These are phyloP conservation scores for Penaeus chinensis DNA, from an alignment of 1,140 invertebrate genomes.

Conservation along the genomic window DNA sequence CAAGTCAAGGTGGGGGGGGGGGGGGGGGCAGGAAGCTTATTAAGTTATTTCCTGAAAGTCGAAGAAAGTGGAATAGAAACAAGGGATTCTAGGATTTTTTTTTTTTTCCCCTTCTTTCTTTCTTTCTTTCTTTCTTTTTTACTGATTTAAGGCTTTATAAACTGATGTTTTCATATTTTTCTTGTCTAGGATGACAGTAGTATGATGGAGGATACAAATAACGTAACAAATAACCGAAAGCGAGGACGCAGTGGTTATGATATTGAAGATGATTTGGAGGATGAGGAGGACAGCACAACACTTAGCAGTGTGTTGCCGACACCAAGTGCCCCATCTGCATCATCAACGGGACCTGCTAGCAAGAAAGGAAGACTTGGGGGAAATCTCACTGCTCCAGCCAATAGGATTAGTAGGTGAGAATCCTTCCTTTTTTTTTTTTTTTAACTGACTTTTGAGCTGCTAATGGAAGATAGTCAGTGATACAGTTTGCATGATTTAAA, in stretches of 20 bases:
- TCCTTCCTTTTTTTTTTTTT: background rate
- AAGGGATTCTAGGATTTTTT: too few relatives aligned
- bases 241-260: constrained; percentile 34
- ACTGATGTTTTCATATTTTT: background rate
- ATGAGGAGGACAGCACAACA: constrained; percentile 42
- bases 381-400: constrained; percentile 25
- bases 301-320: constrained; percentile 32
- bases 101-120: too few relatives aligned
- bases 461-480: too few relatives aligned
- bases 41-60: too few relatives aligned
- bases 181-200: constrained; percentile 24
- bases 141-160: too few relatives aligned
- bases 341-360: constrained; percentile 31
- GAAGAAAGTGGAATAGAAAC: too few relatives aligned
- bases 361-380: constrained; percentile 37
- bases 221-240: constrained; percentile 29
- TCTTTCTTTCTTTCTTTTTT: too few relatives aligned
- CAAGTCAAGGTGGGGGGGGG: too few relatives aligned
- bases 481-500: too few relatives aligned
- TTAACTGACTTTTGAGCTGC: background rate
- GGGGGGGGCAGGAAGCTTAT: too few relatives aligned
- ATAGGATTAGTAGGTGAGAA: constrained; percentile 47
- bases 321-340: constrained; percentile 17
- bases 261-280: constrained; percentile 27
- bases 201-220: constrained; percentile 44